Evolutionary conservation across 2,888 invertebrate genomes (phyloP).

Genomic region (Morpho achilles): DNA sequence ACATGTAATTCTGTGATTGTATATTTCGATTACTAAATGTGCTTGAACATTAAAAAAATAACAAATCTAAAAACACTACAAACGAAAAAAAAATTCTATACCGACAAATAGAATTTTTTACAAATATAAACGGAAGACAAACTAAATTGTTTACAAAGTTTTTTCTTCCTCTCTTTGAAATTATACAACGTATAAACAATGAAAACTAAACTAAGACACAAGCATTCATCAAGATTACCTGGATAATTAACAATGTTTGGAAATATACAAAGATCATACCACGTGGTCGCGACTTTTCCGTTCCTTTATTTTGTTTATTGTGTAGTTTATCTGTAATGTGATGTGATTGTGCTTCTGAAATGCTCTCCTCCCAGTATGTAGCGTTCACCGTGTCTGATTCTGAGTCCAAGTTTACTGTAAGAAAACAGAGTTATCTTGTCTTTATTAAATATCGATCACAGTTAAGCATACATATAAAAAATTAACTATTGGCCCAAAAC

Average conservation of each 20-base stretch:
- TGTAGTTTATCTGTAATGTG: conserved; percentile 25
- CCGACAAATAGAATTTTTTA: too few species aligned
- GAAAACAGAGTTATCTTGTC: conserved; percentile 1
- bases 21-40: background rate
- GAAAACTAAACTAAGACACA: background rate
- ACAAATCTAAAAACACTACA: background rate
- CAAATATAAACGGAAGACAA: background rate
- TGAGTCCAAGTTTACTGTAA: conserved; percentile 50
- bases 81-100: too few species aligned
- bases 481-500: too few species aligned
- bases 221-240: background rate
- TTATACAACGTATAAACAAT: background rate
- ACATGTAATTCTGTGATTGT: background rate
- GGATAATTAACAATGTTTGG: background rate
- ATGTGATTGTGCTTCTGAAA: conserved; percentile 37
- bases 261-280: conserved; percentile 16
- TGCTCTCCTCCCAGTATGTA: conserved; percentile 48
- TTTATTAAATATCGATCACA: too few species aligned
- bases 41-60: background rate
- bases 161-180: background rate
- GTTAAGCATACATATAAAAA: too few species aligned
- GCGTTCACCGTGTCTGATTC: conserved; percentile 40
- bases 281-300: conserved; percentile 15
- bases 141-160: background rate
- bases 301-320: conserved; percentile 22